A percentile compares a stretch with the other conserved stretches of the same genome.
phyloP scores from a whole-genome alignment of 2,888 invertebrate species.

The Leptura quadrifasciata region DNA sequence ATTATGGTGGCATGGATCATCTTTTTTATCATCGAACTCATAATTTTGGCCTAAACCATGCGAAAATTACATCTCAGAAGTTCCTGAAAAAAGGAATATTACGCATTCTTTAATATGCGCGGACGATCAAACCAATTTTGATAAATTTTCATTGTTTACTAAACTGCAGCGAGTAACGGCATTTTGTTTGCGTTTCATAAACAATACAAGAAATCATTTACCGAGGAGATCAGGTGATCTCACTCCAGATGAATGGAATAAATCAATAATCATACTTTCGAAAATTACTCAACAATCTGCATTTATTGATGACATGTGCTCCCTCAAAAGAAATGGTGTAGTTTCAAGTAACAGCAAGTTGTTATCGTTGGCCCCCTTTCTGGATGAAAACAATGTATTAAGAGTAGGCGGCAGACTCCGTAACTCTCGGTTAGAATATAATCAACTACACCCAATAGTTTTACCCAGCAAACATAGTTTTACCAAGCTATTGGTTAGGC shows the following conservation, averaged over 20 bases:
- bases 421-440: background rate
- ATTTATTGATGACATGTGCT: background rate
- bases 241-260: background rate
- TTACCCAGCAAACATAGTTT: conserved; percentile 15
- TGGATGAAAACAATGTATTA: conserved; percentile 36
- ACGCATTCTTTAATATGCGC: background rate
- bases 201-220: background rate
- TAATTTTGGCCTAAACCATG: background rate
- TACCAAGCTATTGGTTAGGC: conserved; percentile 11
- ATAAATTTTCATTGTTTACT: background rate
- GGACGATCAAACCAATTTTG: background rate
- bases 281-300: background rate
- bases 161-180: background rate
- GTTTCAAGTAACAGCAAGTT: conserved; percentile 25
- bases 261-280: background rate
- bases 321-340: background rate
- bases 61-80: background rate
- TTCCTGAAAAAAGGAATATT: background rate
- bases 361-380: conserved; percentile 40
- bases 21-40: background rate
- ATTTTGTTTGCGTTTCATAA: conserved; percentile 17
- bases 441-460: conserved; percentile 28
- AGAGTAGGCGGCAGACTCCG: conserved; percentile 37
- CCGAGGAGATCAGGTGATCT: background rate
- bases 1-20: conserved; percentile 15